phyloP scores from a whole-genome alignment of 2,113 vertebrate genomes.

The Probosciger aterrimus region DNA sequence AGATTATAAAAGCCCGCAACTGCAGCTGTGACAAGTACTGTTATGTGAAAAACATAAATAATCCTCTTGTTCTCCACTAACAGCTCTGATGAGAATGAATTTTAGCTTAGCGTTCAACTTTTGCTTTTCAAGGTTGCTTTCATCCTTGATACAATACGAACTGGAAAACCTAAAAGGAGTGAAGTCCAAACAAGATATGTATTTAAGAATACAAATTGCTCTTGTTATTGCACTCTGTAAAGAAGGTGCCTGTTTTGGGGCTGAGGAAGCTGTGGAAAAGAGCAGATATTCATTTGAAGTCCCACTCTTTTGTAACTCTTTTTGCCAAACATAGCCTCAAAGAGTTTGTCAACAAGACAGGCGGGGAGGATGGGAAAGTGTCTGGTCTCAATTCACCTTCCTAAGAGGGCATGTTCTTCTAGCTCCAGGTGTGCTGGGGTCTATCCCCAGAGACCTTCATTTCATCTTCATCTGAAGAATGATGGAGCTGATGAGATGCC shows the following conservation, averaged over 20 bases:
- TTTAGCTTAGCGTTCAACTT: background rate
- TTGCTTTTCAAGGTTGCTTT: background rate
- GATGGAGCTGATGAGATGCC: background rate
- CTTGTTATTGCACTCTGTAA: background rate
- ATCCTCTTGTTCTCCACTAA: slow-evolving; percentile 20
- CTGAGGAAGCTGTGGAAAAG: background rate
- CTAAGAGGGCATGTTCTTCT: background rate
- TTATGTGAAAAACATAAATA: slow-evolving; percentile 11
- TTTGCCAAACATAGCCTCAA: background rate
- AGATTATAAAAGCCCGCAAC: slow-evolving; percentile 21
- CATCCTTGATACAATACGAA: background rate
- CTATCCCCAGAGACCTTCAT: background rate
- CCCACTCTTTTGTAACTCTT: background rate
- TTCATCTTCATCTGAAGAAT: background rate
- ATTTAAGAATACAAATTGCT: background rate
- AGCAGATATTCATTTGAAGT: background rate
- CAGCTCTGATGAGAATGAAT: background rate
- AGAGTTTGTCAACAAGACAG: background rate
- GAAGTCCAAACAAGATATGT: background rate
- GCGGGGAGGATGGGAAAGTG: background rate
- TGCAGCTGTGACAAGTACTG: slow-evolving; percentile 26
- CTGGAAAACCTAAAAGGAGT: background rate
- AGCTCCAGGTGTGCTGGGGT: background rate
- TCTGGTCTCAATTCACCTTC: background rate
- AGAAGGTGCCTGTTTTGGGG: background rate